Conservation (phyloP, 2,113 vertebrate genomes). For the Morone saxatilis region DNA sequence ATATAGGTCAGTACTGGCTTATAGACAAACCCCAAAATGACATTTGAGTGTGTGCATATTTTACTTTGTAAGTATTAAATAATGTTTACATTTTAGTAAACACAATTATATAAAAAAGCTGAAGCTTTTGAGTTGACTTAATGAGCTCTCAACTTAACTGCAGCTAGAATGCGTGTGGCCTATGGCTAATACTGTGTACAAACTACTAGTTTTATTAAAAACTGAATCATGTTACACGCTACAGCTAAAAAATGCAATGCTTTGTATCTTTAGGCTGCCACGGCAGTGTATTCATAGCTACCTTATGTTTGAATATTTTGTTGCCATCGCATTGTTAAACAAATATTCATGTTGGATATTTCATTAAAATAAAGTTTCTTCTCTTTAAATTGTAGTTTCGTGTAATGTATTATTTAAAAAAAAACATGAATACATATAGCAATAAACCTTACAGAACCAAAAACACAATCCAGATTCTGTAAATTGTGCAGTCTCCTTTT, state of each 20-base stretch:
- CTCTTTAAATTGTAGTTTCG: slow-evolving; percentile 14
- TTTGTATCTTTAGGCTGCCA: background rate
- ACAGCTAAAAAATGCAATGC: slow-evolving; percentile 4
- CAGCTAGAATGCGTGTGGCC: background rate
- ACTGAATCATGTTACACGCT: background rate
- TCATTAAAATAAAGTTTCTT: slow-evolving; percentile 38
- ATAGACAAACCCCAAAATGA: background rate
- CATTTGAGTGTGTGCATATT: slow-evolving; percentile 8
- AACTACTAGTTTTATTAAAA: background rate
- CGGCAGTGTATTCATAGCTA: background rate
- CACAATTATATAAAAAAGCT: slow-evolving; percentile 35
- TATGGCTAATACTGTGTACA: background rate
- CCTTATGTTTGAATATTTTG: background rate
- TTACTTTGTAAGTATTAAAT: slow-evolving; percentile 45
- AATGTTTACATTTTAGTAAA: slow-evolving; percentile 70
- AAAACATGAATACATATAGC: too few relatives aligned
- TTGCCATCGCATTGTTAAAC: slow-evolving; percentile 28
- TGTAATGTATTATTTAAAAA: background rate
- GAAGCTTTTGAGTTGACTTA: slow-evolving; percentile 24
- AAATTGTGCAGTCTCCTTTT: too few relatives aligned
- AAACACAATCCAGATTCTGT: background rate
- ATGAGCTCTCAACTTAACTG: background rate
- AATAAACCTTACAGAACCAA: background rate
- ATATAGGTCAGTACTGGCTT: background rate
- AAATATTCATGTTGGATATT: slow-evolving; percentile 55